Base-by-base conservation (phyloP, 2,113 vertebrate species). In the Limnothrissa miodon region DNA sequence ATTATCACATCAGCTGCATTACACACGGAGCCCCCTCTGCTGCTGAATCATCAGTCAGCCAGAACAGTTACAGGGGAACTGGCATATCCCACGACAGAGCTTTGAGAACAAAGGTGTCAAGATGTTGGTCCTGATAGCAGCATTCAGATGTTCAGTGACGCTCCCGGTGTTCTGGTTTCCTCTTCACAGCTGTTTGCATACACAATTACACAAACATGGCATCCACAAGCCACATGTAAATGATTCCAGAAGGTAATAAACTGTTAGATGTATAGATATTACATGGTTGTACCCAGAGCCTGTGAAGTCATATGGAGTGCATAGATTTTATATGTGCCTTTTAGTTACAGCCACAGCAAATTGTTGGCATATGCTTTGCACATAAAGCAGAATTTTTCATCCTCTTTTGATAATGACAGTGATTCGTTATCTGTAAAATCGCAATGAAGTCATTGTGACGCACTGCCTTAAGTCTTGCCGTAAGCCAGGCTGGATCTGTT, bases 341-440 rank as follows among this genome's bases (percentile, higher is more conserved):
- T 70, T 66, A 66, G 62, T 70, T 70, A 70, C 62, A n/a, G 33
- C 36, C 29, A 70, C 33, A 70, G 10, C 62, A 33, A 70, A 70
- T 70, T 70, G 62, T 70, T 29, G 29, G 2, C 62, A 70, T 70
- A 70, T 70, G 62, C 29, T 36, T 9, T 10, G 6, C 7, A 25
- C 9, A 53, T 23, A 62, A 62, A 62, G 29, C 10, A 62, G 23
- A 36, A 2, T 36, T 70, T 70, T 36, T 70, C 13, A 70, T 70
- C 25, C 36, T 70, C 29, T 70, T 11, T 70, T 70, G 62, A 36
- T 70, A 36, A 36, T 33, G 10, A 11, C 62, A 36, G 29, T 70
- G 33, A 36, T 70, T 11, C 36, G 62, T 70, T 70, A 70, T 70
- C 62, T 70, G 9, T 70, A 45, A 46, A 44, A 44, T 45, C 78